phyloP scores from a whole-genome alignment of 1,140 invertebrate genomes.

The Eufriesea mexicana region DNA sequence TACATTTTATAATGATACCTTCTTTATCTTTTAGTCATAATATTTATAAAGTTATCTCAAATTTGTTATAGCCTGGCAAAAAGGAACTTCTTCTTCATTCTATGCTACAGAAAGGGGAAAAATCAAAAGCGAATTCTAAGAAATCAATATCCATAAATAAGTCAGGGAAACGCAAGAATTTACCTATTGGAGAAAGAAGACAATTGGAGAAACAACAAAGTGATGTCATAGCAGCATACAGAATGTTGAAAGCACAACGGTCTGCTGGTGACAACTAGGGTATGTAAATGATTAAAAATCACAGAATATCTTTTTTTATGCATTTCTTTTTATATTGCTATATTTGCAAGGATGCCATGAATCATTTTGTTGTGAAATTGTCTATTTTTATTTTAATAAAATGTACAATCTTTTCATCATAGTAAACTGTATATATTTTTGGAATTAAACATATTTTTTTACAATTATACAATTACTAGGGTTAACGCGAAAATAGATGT shows the following conservation, averaged over 20 bases:
- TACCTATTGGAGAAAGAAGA: slow-evolving; percentile 82
- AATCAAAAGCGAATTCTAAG: slow-evolving; percentile 29
- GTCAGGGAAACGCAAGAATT: slow-evolving; percentile 84
- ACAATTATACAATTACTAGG: slow-evolving; percentile 39
- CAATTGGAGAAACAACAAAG: slow-evolving; percentile 84
- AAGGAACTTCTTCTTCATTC: slow-evolving; percentile 84
- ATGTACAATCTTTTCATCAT: slow-evolving; percentile 7
- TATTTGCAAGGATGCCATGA: neutral
- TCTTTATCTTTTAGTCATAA: slow-evolving; percentile 24
- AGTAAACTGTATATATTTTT: slow-evolving; percentile 45
- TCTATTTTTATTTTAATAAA: slow-evolving; percentile 31
- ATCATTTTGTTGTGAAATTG: slow-evolving; percentile 21
- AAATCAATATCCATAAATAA: slow-evolving; percentile 73
- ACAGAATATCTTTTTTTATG: slow-evolving; percentile 23
- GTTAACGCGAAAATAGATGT: slow-evolving; percentile 56
- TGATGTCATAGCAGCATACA: slow-evolving; percentile 85
- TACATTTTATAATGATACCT: slow-evolving; percentile 64
- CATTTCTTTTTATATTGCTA: slow-evolving; percentile 27
- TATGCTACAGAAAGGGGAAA: slow-evolving; percentile 74
- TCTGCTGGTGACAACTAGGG: slow-evolving; percentile 37
- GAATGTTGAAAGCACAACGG: slow-evolving; percentile 80
- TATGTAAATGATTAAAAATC: slow-evolving; percentile 41
- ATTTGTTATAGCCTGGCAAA: slow-evolving; percentile 81
- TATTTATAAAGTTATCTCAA: slow-evolving; percentile 40
- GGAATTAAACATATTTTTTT: slow-evolving; percentile 49